Evolutionary conservation across 2,888 invertebrate genomes (phyloP).

Genomic region (Athalia circularis): DNA sequence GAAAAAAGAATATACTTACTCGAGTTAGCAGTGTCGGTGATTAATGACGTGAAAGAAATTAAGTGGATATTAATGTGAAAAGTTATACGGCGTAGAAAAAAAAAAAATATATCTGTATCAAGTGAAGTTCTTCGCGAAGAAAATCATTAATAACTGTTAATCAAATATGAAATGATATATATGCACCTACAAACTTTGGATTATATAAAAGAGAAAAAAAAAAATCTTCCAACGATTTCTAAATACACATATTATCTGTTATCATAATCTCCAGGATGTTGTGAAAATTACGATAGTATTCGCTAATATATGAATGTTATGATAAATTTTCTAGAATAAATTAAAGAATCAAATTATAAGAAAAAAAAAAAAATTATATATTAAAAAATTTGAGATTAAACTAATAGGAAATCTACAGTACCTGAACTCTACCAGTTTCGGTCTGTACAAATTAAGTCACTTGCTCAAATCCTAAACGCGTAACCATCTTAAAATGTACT

Average conservation of each 20-base stretch:
- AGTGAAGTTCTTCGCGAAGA: constrained; percentile 46
- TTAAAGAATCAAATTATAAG: neutral
- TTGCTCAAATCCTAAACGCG: constrained; percentile 2
- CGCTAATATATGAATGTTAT: no score
- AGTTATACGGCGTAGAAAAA: constrained; percentile 31
- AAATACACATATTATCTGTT: no score
- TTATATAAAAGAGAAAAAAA: neutral
- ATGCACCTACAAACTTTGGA: neutral
- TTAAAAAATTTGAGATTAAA: neutral
- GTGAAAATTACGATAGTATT: no score
- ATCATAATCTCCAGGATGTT: no score
- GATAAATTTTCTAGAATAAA: neutral
- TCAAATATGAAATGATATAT: constrained; percentile 24
- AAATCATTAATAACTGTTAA: constrained; percentile 45
- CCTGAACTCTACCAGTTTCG: constrained; percentile 8
- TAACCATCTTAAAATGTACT: constrained; percentile 32
- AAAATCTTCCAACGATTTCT: neutral
- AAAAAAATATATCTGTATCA: constrained; percentile 31
- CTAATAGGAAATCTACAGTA: constrained; percentile 6
- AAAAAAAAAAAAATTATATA: constrained; percentile 3
- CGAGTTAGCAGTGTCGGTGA: neutral
- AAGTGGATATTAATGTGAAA: constrained; percentile 49
- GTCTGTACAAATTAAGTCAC: constrained; percentile 10
- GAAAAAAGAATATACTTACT: neutral
- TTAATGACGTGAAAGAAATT: constrained; percentile 38